These are phyloP conservation scores for Morone saxatilis DNA, from an alignment of 2,113 vertebrate genomes.

Conservation along the genomic window DNA sequence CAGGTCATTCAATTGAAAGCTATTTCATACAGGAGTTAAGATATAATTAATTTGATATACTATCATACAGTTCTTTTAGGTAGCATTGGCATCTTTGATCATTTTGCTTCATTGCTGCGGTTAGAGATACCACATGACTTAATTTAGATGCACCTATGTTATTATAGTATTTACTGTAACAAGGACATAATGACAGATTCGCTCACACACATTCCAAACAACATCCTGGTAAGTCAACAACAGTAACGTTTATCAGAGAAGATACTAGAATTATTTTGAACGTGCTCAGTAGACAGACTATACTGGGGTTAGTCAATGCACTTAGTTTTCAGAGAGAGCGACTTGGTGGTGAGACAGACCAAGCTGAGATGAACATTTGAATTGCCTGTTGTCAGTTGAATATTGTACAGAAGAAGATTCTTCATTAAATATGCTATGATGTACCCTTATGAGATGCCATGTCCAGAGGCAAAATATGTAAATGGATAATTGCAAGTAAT, in stretches of 20 bases:
- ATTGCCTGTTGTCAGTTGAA: slow-evolving; percentile 42
- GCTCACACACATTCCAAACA: slow-evolving; percentile 1
- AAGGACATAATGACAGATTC: not conserved
- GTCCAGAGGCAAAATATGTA: slow-evolving; percentile 71
- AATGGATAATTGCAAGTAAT: slow-evolving; percentile 53
- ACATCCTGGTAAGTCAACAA: not conserved
- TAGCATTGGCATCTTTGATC: not conserved
- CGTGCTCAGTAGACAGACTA: not conserved
- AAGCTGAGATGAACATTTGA: slow-evolving; percentile 40
- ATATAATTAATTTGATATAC: not conserved
- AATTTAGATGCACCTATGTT: not conserved
- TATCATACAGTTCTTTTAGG: not conserved
- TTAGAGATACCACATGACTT: not conserved
- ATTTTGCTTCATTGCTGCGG: not conserved
- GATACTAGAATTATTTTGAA: not conserved
- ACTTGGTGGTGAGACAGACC: slow-evolving; percentile 29
- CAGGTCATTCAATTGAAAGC: not conserved
- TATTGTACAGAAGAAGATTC: slow-evolving; percentile 41
- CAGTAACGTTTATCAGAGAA: not conserved
- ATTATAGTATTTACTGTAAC: not conserved
- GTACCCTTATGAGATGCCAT: slow-evolving; percentile 56
- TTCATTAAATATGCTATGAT: slow-evolving; percentile 64
- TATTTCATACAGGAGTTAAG: not conserved
- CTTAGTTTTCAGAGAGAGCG: slow-evolving; percentile 28
- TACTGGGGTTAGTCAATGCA: not conserved